Percentiles rank a stretch among this genome's conserved stretches.
These are phyloP conservation scores for Poeciliopsis paucimaculata DNA, from an alignment of 2,797 vertebrate species.

Conservation along the genomic window DNA sequence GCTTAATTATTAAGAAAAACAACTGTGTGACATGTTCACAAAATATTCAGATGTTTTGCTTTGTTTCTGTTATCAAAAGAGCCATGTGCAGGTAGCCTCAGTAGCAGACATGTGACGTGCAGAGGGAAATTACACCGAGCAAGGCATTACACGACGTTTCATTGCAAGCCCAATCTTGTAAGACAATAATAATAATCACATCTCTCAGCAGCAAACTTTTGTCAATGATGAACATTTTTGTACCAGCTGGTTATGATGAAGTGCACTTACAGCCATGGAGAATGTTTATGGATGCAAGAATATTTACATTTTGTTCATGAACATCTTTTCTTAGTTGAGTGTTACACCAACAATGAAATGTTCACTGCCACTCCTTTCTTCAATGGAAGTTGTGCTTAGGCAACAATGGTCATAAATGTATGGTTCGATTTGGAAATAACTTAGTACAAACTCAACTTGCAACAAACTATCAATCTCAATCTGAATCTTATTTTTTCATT, in stretches of 20 bases:
- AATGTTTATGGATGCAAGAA: slow-evolving; percentile 37
- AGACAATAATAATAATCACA: slow-evolving; percentile 7
- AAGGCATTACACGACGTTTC: slow-evolving; percentile 3
- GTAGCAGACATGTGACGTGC: slow-evolving; percentile 5
- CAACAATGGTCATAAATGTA: slow-evolving; percentile 35
- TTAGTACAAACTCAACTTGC: not conserved
- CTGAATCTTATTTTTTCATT: not conserved
- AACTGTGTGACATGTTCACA: slow-evolving; percentile 9
- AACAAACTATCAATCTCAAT: not conserved
- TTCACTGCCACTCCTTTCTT: slow-evolving; percentile 54
- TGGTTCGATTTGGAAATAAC: not conserved
- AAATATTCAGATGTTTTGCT: slow-evolving; percentile 17
- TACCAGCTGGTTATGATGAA: slow-evolving; percentile 9
- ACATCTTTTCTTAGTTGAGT: slow-evolving; percentile 63
- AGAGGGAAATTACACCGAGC: not conserved
- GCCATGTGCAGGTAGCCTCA: not conserved
- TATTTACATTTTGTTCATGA: slow-evolving; percentile 35
- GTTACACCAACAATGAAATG: slow-evolving; percentile 61
- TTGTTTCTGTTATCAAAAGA: slow-evolving; percentile 6
- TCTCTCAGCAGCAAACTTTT: not conserved
- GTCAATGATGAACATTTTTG: not conserved
- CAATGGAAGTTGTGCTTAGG: slow-evolving; percentile 48
- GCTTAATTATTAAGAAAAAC: slow-evolving; percentile 17
- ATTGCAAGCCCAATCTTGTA: slow-evolving; percentile 31
- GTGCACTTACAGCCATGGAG: slow-evolving; percentile 7